A percentile compares a stretch with the other conserved stretches of the same genome.
Conservation (phyloP, 2,113 vertebrate species). For the Spheniscus mendiculus region DNA sequence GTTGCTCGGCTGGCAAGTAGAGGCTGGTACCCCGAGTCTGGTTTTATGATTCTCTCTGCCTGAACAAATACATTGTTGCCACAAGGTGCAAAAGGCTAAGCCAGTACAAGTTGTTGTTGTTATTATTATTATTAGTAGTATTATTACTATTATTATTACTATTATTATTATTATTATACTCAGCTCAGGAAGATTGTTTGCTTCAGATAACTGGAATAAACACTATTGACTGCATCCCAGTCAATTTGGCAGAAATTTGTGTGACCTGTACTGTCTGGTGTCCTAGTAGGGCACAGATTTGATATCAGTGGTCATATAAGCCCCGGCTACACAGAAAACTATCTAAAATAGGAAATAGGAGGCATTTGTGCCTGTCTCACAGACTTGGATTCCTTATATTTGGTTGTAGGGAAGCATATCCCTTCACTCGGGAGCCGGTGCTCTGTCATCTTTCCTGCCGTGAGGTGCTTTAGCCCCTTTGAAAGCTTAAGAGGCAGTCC, state of each 20-base stretch:
- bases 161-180: background rate
- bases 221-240: background rate
- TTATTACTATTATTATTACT: background rate
- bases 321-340: background rate
- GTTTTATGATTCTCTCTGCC: background rate
- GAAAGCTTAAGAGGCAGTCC: constrained; percentile 17
- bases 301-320: background rate
- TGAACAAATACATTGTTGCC: background rate
- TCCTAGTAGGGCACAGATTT: background rate
- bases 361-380: background rate
- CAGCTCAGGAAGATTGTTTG: background rate
- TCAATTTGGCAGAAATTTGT: background rate
- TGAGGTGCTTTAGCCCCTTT: constrained; percentile 25
- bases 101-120: background rate
- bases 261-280: background rate
- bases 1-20: background rate
- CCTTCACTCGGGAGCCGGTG: background rate
- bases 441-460: constrained; percentile 23
- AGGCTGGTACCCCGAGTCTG: background rate
- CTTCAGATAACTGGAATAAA: background rate
- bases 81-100: background rate
- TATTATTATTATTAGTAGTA: background rate
- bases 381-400: background rate
- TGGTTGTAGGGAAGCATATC: background rate
- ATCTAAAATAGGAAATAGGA: background rate